phyloP scores from a whole-genome alignment of 2,113 vertebrate species.

The Macaca mulatta region DNA sequence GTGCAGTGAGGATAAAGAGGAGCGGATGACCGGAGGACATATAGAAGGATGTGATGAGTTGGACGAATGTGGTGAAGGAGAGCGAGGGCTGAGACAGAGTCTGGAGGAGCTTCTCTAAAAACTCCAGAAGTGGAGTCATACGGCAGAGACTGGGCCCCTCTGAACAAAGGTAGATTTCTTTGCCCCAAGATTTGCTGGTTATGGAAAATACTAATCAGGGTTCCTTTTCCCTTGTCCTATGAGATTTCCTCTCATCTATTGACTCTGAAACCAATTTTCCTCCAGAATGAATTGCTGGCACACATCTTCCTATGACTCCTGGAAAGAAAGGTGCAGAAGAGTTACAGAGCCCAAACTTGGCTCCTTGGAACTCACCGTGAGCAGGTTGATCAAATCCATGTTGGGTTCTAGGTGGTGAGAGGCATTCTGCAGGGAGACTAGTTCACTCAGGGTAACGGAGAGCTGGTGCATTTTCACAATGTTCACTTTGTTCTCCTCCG shows the following conservation, averaged over 20 bases:
- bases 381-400: slow-evolving; percentile 97
- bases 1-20: background rate
- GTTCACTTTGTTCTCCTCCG: slow-evolving; percentile 92
- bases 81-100: background rate
- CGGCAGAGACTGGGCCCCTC: background rate
- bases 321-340: background rate
- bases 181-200: background rate
- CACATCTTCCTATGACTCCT: background rate
- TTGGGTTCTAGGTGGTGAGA: slow-evolving; percentile 95
- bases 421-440: slow-evolving; percentile 93
- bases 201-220: too few relatives aligned
- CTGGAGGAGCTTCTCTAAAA: background rate
- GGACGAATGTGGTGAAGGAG: background rate
- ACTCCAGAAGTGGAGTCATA: background rate
- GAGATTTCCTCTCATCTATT: background rate
- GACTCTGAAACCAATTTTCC: background rate
- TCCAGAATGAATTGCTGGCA: background rate
- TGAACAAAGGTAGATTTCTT: background rate
- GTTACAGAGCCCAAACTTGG: background rate
- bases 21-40: background rate
- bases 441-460: slow-evolving; percentile 95
- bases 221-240: too few relatives aligned
- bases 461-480: slow-evolving; percentile 99
- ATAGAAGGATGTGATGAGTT: background rate
- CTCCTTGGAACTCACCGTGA: slow-evolving; percentile 88